Evolutionary conservation across 1,140 invertebrate species (phyloP), one percentile per base, ranked within the genome.

Genomic region (Linepithema humile): DNA sequence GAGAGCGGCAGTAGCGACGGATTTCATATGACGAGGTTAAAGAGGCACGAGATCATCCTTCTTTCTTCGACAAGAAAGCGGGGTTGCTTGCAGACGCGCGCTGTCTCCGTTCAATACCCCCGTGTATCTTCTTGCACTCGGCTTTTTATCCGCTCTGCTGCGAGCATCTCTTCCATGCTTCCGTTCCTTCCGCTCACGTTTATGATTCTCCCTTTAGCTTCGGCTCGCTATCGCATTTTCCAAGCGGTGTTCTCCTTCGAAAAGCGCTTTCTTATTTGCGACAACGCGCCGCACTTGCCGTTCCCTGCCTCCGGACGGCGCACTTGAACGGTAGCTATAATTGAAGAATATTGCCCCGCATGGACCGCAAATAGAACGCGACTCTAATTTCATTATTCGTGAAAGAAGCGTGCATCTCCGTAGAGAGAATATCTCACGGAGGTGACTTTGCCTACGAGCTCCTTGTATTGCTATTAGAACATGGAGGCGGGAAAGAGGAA

Each of bases 341-440:
- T 90, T 90, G 89, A 88, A 90, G 88, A 88, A 90, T 90, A 90
- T 90, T 90, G 88, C 83, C 40, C 86, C 83, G 80, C 86, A 89
- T 88, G 77, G 62, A 86, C 85, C 80, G 74, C 88, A 90, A 90
- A 90, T 90, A 87, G 86, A 67, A 90, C 85, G 82, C 85, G 86
- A 89, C 74, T 90, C 84, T 90, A 90, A 90, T 90, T 90, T 90
- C 88, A 90, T 90, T 90, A 89, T 88, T 82, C 88, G 62, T 57
- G 50, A 85, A 60, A 84, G 86, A 85, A 70, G 84, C 88, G 78
- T 82, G 77, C 87, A 82, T 83, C 53, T 84, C 80, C 73, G 82
- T 78, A 74, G 72, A 89, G 78, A 87, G 84, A 88, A 89, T 89
- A 89, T 60, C 48, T 86, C 75, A 88, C 86, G 70, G 83, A 72